Evolutionary conservation across 2,797 vertebrate species (phyloP).

Genomic region (Pristis pectinata): DNA sequence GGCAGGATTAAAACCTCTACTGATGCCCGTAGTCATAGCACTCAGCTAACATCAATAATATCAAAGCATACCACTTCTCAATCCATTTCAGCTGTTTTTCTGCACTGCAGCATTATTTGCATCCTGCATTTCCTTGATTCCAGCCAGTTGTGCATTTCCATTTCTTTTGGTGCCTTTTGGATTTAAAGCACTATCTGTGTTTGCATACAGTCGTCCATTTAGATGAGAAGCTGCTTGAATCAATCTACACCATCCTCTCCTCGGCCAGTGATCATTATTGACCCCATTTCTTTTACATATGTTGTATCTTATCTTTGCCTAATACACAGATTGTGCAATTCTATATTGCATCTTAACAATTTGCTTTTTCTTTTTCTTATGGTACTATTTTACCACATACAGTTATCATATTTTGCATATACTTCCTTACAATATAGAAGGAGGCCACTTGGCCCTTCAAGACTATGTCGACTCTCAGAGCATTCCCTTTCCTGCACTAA

Average conservation of each 20-base stretch:
- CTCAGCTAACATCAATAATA: background rate
- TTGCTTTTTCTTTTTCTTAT: background rate
- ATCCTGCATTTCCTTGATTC: background rate
- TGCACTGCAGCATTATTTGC: background rate
- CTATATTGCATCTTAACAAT: background rate
- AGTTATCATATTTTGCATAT: background rate
- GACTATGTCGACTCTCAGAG: too few species aligned
- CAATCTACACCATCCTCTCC: background rate
- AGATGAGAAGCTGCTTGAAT: background rate
- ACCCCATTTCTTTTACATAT: background rate
- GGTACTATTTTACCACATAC: background rate
- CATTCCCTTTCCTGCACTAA: too few species aligned
- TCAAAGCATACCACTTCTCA: background rate
- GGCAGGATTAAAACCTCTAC: background rate
- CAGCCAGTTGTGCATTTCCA: slow-evolving; percentile 12
- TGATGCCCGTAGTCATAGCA: background rate
- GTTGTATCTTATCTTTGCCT: background rate
- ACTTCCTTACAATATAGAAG: too few species aligned
- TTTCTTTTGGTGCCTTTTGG: background rate
- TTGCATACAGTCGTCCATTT: background rate
- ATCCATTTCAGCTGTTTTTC: background rate
- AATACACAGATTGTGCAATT: background rate
- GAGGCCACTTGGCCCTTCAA: too few species aligned
- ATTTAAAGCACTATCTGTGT: background rate
- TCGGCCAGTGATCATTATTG: background rate